Conservation (phyloP, 2,113 vertebrate species). For the Mastomys coucha region DNA sequence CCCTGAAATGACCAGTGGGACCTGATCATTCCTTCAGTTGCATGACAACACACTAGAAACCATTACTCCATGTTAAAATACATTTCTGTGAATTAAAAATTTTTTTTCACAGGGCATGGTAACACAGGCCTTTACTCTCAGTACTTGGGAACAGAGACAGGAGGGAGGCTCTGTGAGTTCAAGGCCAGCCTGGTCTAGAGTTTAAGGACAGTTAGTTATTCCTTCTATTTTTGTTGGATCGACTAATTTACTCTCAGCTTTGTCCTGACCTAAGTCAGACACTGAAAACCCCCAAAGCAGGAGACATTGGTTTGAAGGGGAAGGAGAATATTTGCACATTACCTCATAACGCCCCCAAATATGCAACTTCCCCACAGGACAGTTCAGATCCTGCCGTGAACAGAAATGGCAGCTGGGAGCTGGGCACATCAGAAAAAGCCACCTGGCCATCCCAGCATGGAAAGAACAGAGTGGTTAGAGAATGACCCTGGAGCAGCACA, state of each 20-base stretch:
- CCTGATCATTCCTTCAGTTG: not conserved
- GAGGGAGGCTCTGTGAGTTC: not conserved
- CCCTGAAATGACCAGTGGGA: not conserved
- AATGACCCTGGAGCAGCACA: slow-evolving; percentile 47
- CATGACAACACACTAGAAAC: not conserved
- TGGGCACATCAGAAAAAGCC: slow-evolving; percentile 9
- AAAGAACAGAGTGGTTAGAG: slow-evolving; percentile 72
- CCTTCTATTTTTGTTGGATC: slow-evolving; percentile 7
- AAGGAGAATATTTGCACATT: not conserved
- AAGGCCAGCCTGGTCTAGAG: not conserved
- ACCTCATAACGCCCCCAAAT: slow-evolving; percentile 52
- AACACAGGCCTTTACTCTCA: not conserved
- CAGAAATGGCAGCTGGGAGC: slow-evolving; percentile 48
- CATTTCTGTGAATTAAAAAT: not conserved
- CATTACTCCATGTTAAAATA: slow-evolving; percentile 30
- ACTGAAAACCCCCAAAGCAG: slow-evolving; percentile 32
- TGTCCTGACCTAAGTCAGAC: slow-evolving; percentile 48
- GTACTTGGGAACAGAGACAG: not conserved
- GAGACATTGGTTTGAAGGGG: slow-evolving; percentile 35
- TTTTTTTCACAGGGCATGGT: not conserved
- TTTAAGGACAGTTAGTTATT: slow-evolving; percentile 2
- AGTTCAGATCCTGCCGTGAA: slow-evolving; percentile 35
- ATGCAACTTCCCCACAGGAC: slow-evolving; percentile 51
- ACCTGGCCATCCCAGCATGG: slow-evolving; percentile 51
- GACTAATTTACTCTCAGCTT: slow-evolving; percentile 52